These are phyloP conservation scores for Brienomyrus brachyistius DNA, from an alignment of 2,113 vertebrate species.

Conservation along the genomic window DNA sequence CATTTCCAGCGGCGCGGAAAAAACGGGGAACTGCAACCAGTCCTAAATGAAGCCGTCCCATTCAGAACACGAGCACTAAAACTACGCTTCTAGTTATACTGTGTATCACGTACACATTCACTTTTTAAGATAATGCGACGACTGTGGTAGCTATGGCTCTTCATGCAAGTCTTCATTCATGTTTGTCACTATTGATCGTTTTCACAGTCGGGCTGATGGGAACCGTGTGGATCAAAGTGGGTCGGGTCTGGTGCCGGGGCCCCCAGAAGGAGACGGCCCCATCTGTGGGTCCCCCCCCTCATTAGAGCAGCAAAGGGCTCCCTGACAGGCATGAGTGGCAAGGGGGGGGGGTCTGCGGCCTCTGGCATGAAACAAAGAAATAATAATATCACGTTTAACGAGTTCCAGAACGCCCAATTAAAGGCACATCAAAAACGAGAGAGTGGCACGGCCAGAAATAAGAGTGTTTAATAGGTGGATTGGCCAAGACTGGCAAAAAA, in stretches of 20 bases:
- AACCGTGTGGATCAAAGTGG: neutral
- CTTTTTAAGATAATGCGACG: neutral
- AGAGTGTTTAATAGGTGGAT: conserved; percentile 29
- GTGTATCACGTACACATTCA: neutral
- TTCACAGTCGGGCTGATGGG: neutral
- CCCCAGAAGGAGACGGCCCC: neutral
- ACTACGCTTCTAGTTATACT: neutral
- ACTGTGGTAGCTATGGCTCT: neutral
- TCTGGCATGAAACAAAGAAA: neutral
- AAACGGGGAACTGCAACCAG: neutral
- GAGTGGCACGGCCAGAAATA: conserved; percentile 25
- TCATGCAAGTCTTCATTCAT: neutral
- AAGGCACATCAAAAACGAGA: conserved; percentile 37
- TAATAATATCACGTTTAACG: conserved; percentile 14
- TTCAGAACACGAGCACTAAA: neutral
- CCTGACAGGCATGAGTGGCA: conserved; percentile 3
- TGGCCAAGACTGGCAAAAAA: neutral
- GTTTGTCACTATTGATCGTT: neutral
- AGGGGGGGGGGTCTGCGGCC: neutral
- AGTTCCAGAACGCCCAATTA: conserved; percentile 19
- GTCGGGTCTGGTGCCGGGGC: neutral
- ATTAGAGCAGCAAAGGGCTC: neutral
- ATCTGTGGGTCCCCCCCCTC: neutral
- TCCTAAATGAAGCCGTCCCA: neutral
- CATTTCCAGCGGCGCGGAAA: neutral